Base-by-base conservation (phyloP, 2,797 vertebrate genomes). In the Eutrigla gurnardus region DNA sequence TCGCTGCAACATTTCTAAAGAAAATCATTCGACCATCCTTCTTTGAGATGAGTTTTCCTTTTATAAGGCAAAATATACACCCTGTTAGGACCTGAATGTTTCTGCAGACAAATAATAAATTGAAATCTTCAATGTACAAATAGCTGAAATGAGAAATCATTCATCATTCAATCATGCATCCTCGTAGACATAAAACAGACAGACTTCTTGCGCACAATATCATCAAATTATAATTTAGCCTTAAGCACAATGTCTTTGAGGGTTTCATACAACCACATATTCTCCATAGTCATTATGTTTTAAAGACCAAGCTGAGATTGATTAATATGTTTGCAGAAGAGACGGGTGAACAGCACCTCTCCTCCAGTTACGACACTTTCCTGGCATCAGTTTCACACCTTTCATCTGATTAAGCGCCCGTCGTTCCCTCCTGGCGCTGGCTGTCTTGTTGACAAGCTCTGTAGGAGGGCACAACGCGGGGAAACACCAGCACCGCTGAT, bases 351-450 rank as follows among this genome's bases (percentile, higher is more conserved):
- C 17, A 55, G 42, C n/a, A 7, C 55, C 13, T 53, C 50, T 74
- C 17, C 49, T 71, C 55, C 7, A 57, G 69, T 83, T 82, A 60
- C 57, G 71, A 74, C 82, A 85, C 54, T 65, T 86, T 77, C 60
- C 72, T 87, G 80, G 84, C 83, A 54, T 78, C 75, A 17, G 43
- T 75, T 83, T 85, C 78, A 80, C 78, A 83, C 81, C 77, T 77
- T 88, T 84, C 50, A 80, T 86, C 73, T 85, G 86, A 90, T 86
- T 77, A 75, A 84, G 65, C 37, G 61, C 75, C 68, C 64, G 47
- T 74, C 68, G 73, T 72, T 67, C 59, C 75, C 69, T 79, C 70
- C 78, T 54, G 35, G 53, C 80, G 33, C 54, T 25, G 36, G 69
- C 72, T 82, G 75, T 79, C 80, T 74, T 64, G 73, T 78, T 84